Evolutionary conservation across 2,113 vertebrate species (phyloP).

Genomic region (Chaetodon trifascialis): DNA sequence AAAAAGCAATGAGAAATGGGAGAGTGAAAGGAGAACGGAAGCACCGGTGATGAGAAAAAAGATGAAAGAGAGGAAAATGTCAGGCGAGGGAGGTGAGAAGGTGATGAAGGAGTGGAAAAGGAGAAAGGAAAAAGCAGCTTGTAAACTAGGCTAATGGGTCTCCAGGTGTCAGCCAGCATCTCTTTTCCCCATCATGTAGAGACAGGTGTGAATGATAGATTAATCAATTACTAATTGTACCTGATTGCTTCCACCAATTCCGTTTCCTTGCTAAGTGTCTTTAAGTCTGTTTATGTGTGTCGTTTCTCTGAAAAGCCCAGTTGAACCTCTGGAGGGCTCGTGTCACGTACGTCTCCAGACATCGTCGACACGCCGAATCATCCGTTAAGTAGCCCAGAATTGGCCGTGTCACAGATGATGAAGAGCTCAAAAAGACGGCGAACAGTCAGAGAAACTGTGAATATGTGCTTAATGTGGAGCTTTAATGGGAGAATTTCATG

Average conservation of each 20-base stretch:
- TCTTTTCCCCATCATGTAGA: neutral
- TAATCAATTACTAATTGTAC: neutral
- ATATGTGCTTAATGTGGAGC: neutral
- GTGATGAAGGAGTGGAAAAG: conserved; percentile 6
- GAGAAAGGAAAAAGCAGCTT: neutral
- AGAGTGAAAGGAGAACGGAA: neutral
- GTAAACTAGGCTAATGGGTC: neutral
- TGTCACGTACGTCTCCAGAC: too few species aligned
- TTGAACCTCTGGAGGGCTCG: too few species aligned
- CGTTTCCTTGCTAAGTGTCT: too few species aligned
- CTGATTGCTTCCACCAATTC: neutral
- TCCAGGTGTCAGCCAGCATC: neutral
- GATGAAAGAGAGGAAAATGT: neutral
- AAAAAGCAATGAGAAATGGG: neutral
- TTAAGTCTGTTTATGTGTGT: too few species aligned
- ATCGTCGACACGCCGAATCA: neutral
- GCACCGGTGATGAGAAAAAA: neutral
- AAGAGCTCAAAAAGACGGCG: neutral
- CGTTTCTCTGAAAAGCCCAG: too few species aligned
- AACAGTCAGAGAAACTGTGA: neutral
- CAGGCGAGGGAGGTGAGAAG: neutral
- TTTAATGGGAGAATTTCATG: neutral
- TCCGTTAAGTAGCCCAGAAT: neutral
- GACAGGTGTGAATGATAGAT: neutral
- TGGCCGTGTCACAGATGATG: too few species aligned